phyloP scores from a whole-genome alignment of 2,113 vertebrate genomes.

The Tonatia bakeri region DNA sequence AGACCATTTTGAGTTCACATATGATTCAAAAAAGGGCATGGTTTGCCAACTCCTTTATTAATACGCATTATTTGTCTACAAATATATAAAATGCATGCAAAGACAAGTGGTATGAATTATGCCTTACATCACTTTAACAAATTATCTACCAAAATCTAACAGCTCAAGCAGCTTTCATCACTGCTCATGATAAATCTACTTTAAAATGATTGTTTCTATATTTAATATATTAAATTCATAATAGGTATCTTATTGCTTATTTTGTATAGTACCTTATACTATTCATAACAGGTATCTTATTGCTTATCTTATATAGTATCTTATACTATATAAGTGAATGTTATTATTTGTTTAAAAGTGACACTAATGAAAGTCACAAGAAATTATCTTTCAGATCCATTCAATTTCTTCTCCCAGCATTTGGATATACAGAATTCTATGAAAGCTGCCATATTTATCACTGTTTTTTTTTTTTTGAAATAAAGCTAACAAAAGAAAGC shows the following conservation, averaged over 20 bases:
- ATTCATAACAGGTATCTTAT: not conserved
- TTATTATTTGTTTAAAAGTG: not conserved
- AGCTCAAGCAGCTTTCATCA: not conserved
- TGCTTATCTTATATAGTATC: not conserved
- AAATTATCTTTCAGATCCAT: slow-evolving; percentile 3
- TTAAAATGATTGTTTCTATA: not conserved
- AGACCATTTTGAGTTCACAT: not conserved
- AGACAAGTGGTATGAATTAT: not conserved
- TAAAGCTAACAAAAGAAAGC: slow-evolving; percentile 10
- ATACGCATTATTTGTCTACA: not conserved
- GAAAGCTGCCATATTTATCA: not conserved
- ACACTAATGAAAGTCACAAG: not conserved
- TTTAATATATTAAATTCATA: slow-evolving; percentile 20
- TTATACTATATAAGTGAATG: not conserved
- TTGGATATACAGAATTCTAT: not conserved
- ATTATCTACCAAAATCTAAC: not conserved
- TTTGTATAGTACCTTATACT: no score
- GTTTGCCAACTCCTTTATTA: not conserved
- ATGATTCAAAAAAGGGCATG: not conserved
- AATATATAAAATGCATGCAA: not conserved
- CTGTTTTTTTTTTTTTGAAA: not conserved
- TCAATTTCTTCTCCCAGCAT: not conserved
- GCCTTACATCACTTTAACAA: not conserved
- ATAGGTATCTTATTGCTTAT: not conserved
- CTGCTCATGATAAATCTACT: not conserved